Percentiles rank a stretch among this genome's conserved stretches.
Conservation (phyloP, 2,113 vertebrate species). For the Otolemur garnettii region DNA sequence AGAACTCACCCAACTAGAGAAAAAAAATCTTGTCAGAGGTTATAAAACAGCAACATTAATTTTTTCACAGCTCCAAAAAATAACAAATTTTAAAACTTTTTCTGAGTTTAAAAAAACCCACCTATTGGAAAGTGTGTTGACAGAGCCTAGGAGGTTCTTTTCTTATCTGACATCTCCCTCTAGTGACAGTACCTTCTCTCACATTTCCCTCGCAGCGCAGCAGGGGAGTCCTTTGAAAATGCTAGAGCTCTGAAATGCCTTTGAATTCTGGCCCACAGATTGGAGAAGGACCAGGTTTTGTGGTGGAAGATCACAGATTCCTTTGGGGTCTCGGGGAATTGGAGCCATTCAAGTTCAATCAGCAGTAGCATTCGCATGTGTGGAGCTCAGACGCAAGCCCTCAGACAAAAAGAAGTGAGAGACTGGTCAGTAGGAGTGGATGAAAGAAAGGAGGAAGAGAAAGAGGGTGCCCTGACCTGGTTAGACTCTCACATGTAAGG, state of each 20-base stretch:
- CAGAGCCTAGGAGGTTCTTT: slow-evolving; percentile 51
- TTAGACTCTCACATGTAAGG: not conserved
- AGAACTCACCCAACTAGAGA: not conserved
- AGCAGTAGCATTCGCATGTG: not conserved
- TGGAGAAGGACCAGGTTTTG: not conserved
- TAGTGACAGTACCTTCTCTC: slow-evolving; percentile 54
- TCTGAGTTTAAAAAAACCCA: not conserved
- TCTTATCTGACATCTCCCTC: slow-evolving; percentile 80
- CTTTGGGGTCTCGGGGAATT: slow-evolving; percentile 21
- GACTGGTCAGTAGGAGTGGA: not conserved
- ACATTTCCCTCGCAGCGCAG: slow-evolving; percentile 23
- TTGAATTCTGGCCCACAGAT: slow-evolving; percentile 30
- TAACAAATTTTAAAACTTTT: slow-evolving; percentile 48
- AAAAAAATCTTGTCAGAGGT: slow-evolving; percentile 56
- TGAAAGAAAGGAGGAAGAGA: not conserved
- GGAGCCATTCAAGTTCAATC: slow-evolving; percentile 23
- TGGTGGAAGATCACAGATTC: slow-evolving; percentile 19
- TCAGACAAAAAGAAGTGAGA: not conserved
- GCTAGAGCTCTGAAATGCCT: slow-evolving; percentile 50
- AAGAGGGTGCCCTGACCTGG: not conserved
- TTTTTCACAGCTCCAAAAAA: slow-evolving; percentile 63
- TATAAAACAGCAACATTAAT: slow-evolving; percentile 62
- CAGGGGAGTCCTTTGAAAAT: slow-evolving; percentile 71
- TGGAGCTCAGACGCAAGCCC: slow-evolving; percentile 34
- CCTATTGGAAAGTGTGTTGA: not conserved